Conservation (phyloP, 2,888 invertebrate genomes). For the Gymnosoma rotundatum region DNA sequence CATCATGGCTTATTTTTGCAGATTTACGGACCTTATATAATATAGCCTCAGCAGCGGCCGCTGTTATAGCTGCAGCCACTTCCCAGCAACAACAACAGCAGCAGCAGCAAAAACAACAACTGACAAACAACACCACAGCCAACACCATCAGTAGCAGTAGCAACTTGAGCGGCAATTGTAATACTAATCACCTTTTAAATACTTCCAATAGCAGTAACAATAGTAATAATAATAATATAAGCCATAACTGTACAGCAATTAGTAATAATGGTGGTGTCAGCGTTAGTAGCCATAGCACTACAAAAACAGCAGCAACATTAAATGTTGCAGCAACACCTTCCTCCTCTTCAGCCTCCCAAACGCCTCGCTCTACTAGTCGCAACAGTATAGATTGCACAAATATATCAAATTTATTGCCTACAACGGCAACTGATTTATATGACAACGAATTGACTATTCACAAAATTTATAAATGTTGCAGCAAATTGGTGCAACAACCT, state of each 20-base stretch:
- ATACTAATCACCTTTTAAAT: constrained; percentile 19
- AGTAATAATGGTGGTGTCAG: constrained; percentile 24
- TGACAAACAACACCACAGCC: constrained; percentile 45
- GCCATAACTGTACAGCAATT: constrained; percentile 55
- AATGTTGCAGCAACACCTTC: constrained; percentile 64
- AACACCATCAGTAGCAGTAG: constrained; percentile 37
- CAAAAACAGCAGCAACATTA: constrained; percentile 56
- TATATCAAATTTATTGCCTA: constrained; percentile 38
- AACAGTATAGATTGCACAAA: constrained; percentile 64
- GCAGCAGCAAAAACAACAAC: constrained; percentile 42
- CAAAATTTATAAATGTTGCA: constrained; percentile 81
- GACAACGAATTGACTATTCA: constrained; percentile 82
- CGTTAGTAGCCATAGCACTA: constrained; percentile 22
- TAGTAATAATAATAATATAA: constrained; percentile 45
- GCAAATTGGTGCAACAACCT: constrained; percentile 21
- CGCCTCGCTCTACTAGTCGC: constrained; percentile 64
- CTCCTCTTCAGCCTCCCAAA: constrained; percentile 38
- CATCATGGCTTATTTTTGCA: constrained; percentile 79
- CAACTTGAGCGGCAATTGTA: constrained; percentile 44
- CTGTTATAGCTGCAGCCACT: constrained; percentile 76
- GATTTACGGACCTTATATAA: constrained; percentile 82
- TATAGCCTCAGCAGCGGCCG: constrained; percentile 81
- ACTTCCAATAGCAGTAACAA: constrained; percentile 31
- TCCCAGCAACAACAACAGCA: constrained; percentile 68
- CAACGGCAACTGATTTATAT: constrained; percentile 73